Base-by-base conservation (phyloP, 2,888 invertebrate genomes). In the Cetonia aurata region DNA sequence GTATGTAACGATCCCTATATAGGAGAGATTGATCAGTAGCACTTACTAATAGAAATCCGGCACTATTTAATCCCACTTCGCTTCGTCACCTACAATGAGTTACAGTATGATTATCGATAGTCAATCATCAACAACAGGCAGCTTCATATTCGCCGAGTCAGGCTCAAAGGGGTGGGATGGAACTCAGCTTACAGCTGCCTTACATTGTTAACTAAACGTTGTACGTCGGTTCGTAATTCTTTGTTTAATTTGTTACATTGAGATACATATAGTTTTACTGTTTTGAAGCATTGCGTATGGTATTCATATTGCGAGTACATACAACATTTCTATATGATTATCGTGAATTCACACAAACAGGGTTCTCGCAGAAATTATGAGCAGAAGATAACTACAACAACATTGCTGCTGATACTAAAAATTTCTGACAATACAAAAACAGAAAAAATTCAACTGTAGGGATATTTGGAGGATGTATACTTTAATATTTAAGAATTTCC, bases 1-100 rank as follows among this genome's bases (percentile, higher is more conserved):
- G 75, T 73, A 75, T 73, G 60, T 67, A 75, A 72, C 71, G 69
- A 74, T 72, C 75, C 73, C 71, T 72, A 71, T 75, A 73, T 72
- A 70, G 75, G 67, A 67, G 73, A 77, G 79, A 79, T 79, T 76
- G 75, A 79, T 79, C 80, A 78, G 80, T 80, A 80, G 80, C 78
- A 73, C 74, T 75, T 76, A 75, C 77, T 80, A 80, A 80, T 80
- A 80, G 80, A 80, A 78, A 80, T 78, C 77, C 77, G 75, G 77
- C 75, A 77, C 77, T 78, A 76, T 79, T 79, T 78, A 78, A 76
- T 77, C 75, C 70, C 65, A 72, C 74, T 79, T 79, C 76, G 80
- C 79, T 75, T 77, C 79, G 79, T 80, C 80, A 80, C 77, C 79
- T 79, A 75, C 74, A 76, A 72, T 76, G 74, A 78, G 78, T 79